Conservation (phyloP, 2,797 vertebrate genomes). For the Masticophis lateralis region DNA sequence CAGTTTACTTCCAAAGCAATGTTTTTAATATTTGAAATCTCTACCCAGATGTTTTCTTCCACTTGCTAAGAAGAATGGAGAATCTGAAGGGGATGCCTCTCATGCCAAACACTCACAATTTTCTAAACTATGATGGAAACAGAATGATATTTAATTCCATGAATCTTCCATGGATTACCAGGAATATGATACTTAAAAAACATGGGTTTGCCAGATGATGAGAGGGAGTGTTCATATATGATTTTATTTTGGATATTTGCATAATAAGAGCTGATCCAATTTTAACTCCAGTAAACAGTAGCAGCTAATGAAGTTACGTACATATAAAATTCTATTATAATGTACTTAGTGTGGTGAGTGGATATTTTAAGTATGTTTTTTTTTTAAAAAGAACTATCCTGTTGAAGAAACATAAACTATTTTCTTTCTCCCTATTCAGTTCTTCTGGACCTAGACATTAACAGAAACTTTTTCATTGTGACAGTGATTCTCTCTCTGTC, state of each 20-base stretch:
- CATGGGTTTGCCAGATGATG: conserved; percentile 9
- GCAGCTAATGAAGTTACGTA: neutral
- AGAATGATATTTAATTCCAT: conserved; percentile 1
- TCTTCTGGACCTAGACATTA: neutral
- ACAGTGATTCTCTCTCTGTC: neutral
- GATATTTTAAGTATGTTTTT: neutral
- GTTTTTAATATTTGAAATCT: neutral
- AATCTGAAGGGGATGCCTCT: conserved; percentile 9
- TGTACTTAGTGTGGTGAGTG: neutral
- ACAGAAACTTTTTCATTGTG: neutral
- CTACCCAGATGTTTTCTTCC: neutral
- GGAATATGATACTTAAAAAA: neutral
- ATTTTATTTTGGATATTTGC: conserved; percentile 4
- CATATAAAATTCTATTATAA: neutral
- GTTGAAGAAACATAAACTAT: neutral
- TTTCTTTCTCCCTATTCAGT: neutral
- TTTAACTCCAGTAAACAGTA: neutral
- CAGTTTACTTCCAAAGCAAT: neutral
- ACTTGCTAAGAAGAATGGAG: conserved; percentile 1
- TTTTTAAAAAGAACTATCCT: neutral
- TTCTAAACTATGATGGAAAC: conserved; percentile 13
- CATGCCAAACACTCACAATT: neutral
- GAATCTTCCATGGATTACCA: neutral
- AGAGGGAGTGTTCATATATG: neutral
- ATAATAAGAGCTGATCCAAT: neutral